Conservation (phyloP, 2,797 vertebrate species). For the Neopelma chrysocephalum region DNA sequence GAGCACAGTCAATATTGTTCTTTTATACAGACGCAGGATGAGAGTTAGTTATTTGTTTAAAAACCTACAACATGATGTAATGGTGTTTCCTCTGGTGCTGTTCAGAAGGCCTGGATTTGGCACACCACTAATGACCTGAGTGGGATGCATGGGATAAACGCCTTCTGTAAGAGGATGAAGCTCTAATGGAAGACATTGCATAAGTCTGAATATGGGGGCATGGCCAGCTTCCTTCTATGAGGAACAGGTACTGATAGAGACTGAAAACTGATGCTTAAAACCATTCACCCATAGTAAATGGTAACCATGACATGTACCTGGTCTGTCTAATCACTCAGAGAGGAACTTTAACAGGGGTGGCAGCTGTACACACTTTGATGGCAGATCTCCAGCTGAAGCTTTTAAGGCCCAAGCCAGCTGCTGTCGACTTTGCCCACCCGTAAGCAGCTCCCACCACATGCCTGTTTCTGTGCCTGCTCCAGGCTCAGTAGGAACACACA, state of each 20-base stretch:
- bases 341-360: background rate
- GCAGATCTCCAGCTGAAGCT: background rate
- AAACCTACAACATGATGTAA: background rate
- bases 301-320: background rate
- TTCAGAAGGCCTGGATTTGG: too few species aligned
- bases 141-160: too few species aligned
- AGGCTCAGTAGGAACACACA: background rate
- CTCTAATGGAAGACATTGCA: background rate
- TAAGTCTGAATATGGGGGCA: background rate
- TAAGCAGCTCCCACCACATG: background rate
- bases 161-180: constrained; percentile 44
- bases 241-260: background rate
- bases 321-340: background rate
- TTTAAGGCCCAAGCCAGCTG: background rate
- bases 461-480: background rate
- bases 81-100: background rate
- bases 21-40: background rate
- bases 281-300: too few species aligned
- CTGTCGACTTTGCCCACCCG: rapidly evolving
- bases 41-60: background rate
- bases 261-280: background rate
- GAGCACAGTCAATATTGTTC: background rate
- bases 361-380: background rate
- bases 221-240: background rate
- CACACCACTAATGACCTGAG: too few species aligned